Conservation (phyloP, 2,113 vertebrate species). For the Ameiurus melas region DNA sequence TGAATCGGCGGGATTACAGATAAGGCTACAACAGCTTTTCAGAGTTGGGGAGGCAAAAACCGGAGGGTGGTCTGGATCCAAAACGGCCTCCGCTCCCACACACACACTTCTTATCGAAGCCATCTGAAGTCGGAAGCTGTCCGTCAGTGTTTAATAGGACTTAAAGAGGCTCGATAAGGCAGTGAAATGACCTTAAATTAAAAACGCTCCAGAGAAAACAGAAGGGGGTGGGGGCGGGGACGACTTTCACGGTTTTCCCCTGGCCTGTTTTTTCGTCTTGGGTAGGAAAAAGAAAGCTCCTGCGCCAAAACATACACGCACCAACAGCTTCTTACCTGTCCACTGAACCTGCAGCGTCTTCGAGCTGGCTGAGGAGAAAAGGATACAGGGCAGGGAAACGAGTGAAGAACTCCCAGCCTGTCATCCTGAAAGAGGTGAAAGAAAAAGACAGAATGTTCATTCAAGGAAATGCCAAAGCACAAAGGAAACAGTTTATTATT, state of each 20-base stretch:
- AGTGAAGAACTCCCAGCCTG: slow-evolving; percentile 92
- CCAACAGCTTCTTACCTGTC: slow-evolving; percentile 79
- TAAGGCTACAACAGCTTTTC: slow-evolving; percentile 32
- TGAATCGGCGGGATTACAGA: slow-evolving; percentile 21
- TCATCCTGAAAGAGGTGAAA: slow-evolving; percentile 80
- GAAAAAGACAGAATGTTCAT: background rate
- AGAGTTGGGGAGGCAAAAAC: background rate
- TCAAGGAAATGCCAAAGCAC: slow-evolving; percentile 9
- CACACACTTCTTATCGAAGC: slow-evolving; percentile 10
- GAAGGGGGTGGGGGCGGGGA: slow-evolving; percentile 14
- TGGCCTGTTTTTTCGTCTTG: background rate
- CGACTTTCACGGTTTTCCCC: slow-evolving; percentile 24
- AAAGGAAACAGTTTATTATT: background rate
- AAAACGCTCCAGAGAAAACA: slow-evolving; percentile 39
- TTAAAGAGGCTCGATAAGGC: slow-evolving; percentile 50
- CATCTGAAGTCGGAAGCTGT: slow-evolving; percentile 55
- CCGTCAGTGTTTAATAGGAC: slow-evolving; percentile 49
- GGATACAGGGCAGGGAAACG: slow-evolving; percentile 91
- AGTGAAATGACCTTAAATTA: slow-evolving; percentile 44
- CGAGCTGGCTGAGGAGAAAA: slow-evolving; percentile 88
- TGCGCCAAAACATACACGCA: background rate
- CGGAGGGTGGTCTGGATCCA: slow-evolving; percentile 29
- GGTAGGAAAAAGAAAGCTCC: background rate
- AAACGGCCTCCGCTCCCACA: slow-evolving; percentile 27
- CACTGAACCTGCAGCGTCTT: slow-evolving; percentile 79